Percentiles rank a stretch among this genome's conserved stretches.
phyloP scores from a whole-genome alignment of 1,140 invertebrate genomes.

The Lepidotrigona ventralis region DNA sequence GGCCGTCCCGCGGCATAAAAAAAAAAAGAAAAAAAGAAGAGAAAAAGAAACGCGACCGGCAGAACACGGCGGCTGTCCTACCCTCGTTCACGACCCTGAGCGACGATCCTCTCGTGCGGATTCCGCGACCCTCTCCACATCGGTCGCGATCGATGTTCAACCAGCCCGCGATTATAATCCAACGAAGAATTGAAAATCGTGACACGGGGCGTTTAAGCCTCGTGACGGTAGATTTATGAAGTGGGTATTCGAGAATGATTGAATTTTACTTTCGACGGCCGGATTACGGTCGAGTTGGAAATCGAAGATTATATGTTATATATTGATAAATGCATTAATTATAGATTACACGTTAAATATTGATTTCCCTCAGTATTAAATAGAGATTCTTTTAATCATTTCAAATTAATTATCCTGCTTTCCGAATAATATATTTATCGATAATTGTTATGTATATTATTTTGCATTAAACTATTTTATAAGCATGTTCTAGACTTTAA shows the following conservation, averaged over 20 bases:
- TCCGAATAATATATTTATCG: no score
- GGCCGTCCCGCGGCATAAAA: conserved; percentile 53
- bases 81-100: conserved; percentile 42
- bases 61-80: conserved; percentile 50
- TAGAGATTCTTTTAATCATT: no score
- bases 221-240: no score
- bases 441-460: no score
- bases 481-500: no score
- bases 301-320: background rate
- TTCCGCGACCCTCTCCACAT: background rate
- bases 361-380: background rate
- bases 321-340: no score
- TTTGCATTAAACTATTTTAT: no score
- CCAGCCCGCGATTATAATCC: background rate
- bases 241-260: background rate
- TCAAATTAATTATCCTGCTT: no score
- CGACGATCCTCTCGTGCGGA: conserved; percentile 33
- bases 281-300: background rate
- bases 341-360: background rate
- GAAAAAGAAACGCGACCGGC: conserved; percentile 13
- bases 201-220: background rate
- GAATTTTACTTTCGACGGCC: background rate
- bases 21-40: conserved; percentile 26
- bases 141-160: background rate
- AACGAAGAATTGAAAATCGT: conserved; percentile 1